These are phyloP conservation scores for Euglossa dilemma DNA, from an alignment of 1,140 invertebrate species.

Conservation along the genomic window DNA sequence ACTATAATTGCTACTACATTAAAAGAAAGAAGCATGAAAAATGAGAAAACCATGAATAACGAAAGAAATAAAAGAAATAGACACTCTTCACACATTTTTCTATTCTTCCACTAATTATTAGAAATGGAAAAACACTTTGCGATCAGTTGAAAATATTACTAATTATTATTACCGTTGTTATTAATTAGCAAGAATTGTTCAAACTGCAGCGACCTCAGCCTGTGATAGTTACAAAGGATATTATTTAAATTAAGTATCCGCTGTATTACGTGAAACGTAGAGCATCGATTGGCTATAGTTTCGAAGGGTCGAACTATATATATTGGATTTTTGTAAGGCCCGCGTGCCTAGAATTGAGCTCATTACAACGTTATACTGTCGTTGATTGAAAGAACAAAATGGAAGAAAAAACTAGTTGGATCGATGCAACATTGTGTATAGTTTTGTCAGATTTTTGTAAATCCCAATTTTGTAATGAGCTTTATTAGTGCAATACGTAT, in stretches of 20 bases:
- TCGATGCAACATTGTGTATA: slow-evolving; percentile 1
- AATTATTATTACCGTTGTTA: slow-evolving; percentile 31
- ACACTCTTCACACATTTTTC: slow-evolving; percentile 38
- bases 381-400: not conserved
- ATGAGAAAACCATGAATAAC: not conserved
- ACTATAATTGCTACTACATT: slow-evolving; percentile 69
- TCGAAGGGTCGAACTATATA: not conserved
- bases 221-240: slow-evolving; percentile 82
- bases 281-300: slow-evolving; percentile 52
- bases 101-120: slow-evolving; percentile 44
- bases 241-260: slow-evolving; percentile 80
- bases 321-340: slow-evolving; percentile 6
- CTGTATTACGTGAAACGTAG: slow-evolving; percentile 72
- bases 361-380: slow-evolving; percentile 3
- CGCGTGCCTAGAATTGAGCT: slow-evolving; percentile 7
- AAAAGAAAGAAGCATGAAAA: slow-evolving; percentile 35
- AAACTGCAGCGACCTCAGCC: slow-evolving; percentile 81
- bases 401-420: no score
- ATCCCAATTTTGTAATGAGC: slow-evolving; percentile 50
- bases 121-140: slow-evolving; percentile 31
- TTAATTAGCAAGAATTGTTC: slow-evolving; percentile 57
- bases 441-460: slow-evolving; percentile 14
- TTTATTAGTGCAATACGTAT: slow-evolving; percentile 32
- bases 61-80: not conserved
- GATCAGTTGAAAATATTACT: slow-evolving; percentile 27